Evolutionary conservation across 1,140 invertebrate genomes (phyloP).

Genomic region (Drosophila saltans): DNA sequence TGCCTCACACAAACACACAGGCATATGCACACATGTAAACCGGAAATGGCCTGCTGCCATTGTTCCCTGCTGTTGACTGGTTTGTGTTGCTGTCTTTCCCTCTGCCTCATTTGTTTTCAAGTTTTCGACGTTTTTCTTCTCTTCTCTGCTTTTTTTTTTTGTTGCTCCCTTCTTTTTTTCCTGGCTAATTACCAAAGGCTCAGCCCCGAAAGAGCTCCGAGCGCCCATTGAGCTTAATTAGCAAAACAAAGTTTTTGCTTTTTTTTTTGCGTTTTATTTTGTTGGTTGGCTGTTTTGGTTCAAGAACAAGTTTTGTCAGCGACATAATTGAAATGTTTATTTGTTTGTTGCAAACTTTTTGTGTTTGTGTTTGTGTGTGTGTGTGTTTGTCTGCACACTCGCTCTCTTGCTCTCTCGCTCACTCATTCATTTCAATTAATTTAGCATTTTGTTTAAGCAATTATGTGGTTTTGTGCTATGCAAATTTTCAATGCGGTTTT

Average conservation of each 20-base stretch:
- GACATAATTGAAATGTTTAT: constrained; percentile 79
- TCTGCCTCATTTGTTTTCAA: constrained; percentile 67
- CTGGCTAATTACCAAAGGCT: constrained; percentile 60
- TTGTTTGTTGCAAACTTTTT: constrained; percentile 45
- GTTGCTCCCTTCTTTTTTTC: constrained; percentile 8
- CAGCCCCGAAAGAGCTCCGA: constrained; percentile 18
- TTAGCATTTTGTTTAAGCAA: constrained; percentile 59
- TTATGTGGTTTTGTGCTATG: constrained; percentile 48
- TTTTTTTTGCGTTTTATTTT: constrained; percentile 15
- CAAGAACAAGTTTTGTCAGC: constrained; percentile 41
- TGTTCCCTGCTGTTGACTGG: constrained; percentile 32
- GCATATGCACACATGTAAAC: constrained; percentile 50
- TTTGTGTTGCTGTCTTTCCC: not conserved
- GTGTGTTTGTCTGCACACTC: constrained; percentile 3
- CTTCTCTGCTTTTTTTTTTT: not conserved
- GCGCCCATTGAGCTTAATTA: constrained; percentile 69
- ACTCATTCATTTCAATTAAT: constrained; percentile 72
- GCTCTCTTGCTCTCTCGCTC: not conserved
- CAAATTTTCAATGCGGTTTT: constrained; percentile 20
- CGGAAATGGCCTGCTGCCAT: constrained; percentile 71
- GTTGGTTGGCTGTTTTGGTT: not conserved
- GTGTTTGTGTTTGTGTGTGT: constrained; percentile 14
- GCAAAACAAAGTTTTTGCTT: constrained; percentile 60
- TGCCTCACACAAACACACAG: constrained; percentile 20
- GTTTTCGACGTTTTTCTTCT: constrained; percentile 52